Conservation (phyloP, 1,140 invertebrate species). For the Ganaspis sp. region DNA sequence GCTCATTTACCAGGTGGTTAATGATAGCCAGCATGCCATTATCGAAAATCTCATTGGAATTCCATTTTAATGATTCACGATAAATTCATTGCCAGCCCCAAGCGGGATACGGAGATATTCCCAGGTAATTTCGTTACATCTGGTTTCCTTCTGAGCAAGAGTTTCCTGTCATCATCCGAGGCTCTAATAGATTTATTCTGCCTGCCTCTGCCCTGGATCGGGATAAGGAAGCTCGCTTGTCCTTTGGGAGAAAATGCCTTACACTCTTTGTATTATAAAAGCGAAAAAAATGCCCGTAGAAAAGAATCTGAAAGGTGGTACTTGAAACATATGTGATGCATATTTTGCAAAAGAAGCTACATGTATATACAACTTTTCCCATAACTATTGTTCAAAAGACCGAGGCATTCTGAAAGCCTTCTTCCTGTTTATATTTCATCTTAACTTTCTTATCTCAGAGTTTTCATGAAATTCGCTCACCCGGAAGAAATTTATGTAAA, state of each 20-base stretch:
- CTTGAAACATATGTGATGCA: not conserved
- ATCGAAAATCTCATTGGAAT: slow-evolving; percentile 41
- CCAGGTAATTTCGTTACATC: not conserved
- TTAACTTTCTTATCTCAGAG: not conserved
- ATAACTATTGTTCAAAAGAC: slow-evolving; percentile 60
- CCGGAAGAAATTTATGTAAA: too few species aligned
- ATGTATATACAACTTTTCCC: slow-evolving; percentile 47
- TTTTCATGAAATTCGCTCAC: too few species aligned
- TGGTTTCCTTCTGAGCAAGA: not conserved
- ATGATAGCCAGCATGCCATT: slow-evolving; percentile 45
- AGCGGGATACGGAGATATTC: slow-evolving; percentile 9
- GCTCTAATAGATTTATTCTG: slow-evolving; percentile 9
- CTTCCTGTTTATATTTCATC: not conserved
- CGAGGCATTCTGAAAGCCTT: slow-evolving; percentile 51
- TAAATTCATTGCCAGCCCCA: not conserved
- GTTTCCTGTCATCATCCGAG: slow-evolving; percentile 1
- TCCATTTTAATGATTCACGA: slow-evolving; percentile 51
- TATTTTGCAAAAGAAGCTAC: not conserved
- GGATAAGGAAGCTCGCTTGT: not conserved
- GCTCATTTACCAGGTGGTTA: slow-evolving; percentile 56
- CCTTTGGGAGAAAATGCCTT: not conserved
- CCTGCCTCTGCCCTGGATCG: not conserved
- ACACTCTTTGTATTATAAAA: not conserved
- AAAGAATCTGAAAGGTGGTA: not conserved
- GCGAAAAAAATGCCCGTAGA: not conserved